These are phyloP conservation scores for Eulemur mongoz DNA, from an alignment of 2,797 vertebrate species.

Conservation along the genomic window DNA sequence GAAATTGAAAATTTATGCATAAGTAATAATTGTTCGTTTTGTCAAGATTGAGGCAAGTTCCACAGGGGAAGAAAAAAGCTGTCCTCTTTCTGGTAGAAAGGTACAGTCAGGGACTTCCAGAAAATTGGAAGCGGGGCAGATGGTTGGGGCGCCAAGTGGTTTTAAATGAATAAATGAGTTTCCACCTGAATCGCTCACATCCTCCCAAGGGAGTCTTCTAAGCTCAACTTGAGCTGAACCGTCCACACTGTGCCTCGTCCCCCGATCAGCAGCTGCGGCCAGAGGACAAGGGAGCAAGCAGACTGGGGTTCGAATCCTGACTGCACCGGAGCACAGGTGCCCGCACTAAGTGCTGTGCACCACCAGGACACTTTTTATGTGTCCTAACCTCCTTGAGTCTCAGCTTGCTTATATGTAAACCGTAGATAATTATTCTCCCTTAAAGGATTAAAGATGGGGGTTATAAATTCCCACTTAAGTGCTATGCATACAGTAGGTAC, in stretches of 20 bases:
- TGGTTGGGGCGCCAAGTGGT: not conserved
- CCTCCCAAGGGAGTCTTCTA: not conserved
- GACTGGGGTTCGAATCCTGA: fast-evolving
- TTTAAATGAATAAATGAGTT: not conserved
- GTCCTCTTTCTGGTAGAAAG: not conserved
- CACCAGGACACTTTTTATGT: too few relatives aligned
- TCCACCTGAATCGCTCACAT: not conserved
- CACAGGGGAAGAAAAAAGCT: not conserved
- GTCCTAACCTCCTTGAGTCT: too few relatives aligned
- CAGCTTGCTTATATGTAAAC: not conserved
- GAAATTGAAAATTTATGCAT: not conserved
- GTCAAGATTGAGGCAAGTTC: not conserved
- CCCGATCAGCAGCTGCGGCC: fast-evolving
- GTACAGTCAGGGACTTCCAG: not conserved
- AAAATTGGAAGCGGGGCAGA: not conserved
- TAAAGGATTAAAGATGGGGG: not conserved
- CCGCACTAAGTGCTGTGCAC: fast-evolving
- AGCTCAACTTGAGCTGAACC: not conserved
- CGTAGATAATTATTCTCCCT: not conserved
- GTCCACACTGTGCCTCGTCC: fast-evolving
- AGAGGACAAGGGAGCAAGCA: too few relatives aligned
- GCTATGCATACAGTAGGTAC: fast-evolving
- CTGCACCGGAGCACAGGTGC: fast-evolving
- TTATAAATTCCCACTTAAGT: not conserved
- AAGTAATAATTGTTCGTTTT: conserved; percentile 6